Percentiles rank a stretch among this genome's conserved stretches.
These are phyloP conservation scores for Molanna angustata DNA, from an alignment of 2,888 invertebrate species.

Conservation along the genomic window DNA sequence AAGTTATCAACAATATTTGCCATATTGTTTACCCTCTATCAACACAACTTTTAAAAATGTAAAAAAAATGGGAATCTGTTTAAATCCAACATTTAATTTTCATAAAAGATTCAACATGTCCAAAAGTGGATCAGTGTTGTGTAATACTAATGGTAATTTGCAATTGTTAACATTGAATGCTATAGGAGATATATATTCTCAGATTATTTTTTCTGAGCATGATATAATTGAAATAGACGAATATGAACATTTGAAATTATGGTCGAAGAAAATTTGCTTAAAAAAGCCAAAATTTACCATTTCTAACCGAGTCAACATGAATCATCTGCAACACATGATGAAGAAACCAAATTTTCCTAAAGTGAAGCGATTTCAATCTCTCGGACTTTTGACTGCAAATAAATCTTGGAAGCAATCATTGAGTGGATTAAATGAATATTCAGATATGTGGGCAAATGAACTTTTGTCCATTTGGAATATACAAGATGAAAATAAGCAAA, in stretches of 20 bases:
- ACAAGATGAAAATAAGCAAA: slow-evolving; percentile 9
- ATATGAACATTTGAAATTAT: slow-evolving; percentile 40
- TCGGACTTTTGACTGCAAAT: slow-evolving; percentile 7
- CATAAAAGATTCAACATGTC: slow-evolving; percentile 42
- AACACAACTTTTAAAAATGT: slow-evolving; percentile 41
- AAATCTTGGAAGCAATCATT: slow-evolving; percentile 18
- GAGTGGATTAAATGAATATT: slow-evolving; percentile 16
- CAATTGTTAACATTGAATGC: slow-evolving; percentile 44
- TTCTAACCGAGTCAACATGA: slow-evolving; percentile 31
- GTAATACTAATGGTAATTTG: slow-evolving; percentile 40
- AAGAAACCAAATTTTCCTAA: not conserved
- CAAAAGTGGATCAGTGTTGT: slow-evolving; percentile 41
- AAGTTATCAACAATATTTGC: slow-evolving; percentile 31
- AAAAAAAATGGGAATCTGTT: slow-evolving; percentile 40
- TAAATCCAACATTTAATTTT: slow-evolving; percentile 42
- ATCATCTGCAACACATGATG: slow-evolving; percentile 7
- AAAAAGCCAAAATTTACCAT: slow-evolving; percentile 40
- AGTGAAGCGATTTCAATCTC: not conserved
- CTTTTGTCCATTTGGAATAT: slow-evolving; percentile 29
- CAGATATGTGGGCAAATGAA: slow-evolving; percentile 27
- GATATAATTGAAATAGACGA: slow-evolving; percentile 43
- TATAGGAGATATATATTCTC: slow-evolving; percentile 46
- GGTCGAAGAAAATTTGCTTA: slow-evolving; percentile 40
- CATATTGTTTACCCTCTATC: slow-evolving; percentile 46
- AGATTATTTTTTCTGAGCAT: slow-evolving; percentile 42